Evolutionary conservation across 2,797 vertebrate genomes (phyloP).

Genomic region (Acomys russatus): DNA sequence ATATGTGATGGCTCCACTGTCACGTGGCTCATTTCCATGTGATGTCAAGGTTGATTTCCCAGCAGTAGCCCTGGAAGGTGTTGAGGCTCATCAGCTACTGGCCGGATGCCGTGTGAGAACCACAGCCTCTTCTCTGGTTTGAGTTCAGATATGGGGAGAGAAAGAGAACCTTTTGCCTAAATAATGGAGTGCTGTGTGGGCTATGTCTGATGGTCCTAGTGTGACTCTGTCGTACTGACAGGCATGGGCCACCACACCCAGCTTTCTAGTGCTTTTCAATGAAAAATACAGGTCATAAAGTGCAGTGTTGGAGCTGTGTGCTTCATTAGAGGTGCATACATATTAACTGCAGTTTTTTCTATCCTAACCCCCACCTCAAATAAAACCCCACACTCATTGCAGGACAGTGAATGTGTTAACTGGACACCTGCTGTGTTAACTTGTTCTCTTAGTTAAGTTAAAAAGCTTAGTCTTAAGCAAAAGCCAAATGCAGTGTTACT

Average conservation of each 20-base stretch:
- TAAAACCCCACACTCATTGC: conserved; percentile 87
- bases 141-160: conserved; percentile 73
- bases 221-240: conserved; percentile 77
- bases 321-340: conserved; percentile 88
- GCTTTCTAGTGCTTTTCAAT: conserved; percentile 88
- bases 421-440: conserved; percentile 83
- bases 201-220: conserved; percentile 67
- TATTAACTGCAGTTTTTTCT: conserved; percentile 89
- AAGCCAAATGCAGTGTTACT: conserved; percentile 74
- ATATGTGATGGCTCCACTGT: conserved; percentile 11
- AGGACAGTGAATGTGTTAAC: conserved; percentile 77
- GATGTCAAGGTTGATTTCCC: conserved; percentile 76
- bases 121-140: conserved; percentile 61
- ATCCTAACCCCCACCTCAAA: conserved; percentile 75
- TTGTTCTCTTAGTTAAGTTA: conserved; percentile 86
- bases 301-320: conserved; percentile 87
- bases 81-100: not conserved
- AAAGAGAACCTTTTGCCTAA: conserved; percentile 67
- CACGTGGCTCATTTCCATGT: conserved; percentile 64
- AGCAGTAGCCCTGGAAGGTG: not conserved
- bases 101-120: conserved; percentile 54
- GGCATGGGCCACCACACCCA: conserved; percentile 57
- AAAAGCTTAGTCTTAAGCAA: conserved; percentile 66
- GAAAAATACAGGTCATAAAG: conserved; percentile 86
- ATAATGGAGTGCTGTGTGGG: conserved; percentile 16